Percentiles rank a stretch among this genome's conserved stretches.
These are phyloP conservation scores for Callospermophilus lateralis DNA, from an alignment of 2,113 vertebrate genomes.

Conservation along the genomic window DNA sequence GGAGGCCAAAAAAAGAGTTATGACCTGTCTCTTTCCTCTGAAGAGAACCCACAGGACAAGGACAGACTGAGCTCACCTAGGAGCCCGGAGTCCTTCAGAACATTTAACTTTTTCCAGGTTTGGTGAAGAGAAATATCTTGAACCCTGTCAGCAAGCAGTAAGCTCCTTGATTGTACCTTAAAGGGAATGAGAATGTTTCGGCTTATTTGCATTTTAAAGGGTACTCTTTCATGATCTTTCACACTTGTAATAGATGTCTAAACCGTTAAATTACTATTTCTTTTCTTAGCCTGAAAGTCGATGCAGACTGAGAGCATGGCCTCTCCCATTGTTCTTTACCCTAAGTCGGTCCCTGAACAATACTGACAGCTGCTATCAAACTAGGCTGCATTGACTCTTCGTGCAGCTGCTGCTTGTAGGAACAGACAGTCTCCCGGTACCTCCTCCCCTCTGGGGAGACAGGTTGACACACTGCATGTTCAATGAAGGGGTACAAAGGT, in stretches of 20 bases:
- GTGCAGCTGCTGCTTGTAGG: slow-evolving; percentile 89
- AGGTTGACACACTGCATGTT: slow-evolving; percentile 88
- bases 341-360: slow-evolving; percentile 93
- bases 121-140: slow-evolving; percentile 63
- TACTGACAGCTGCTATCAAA: slow-evolving; percentile 97
- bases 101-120: slow-evolving; percentile 62
- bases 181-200: slow-evolving; percentile 77
- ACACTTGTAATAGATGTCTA: slow-evolving; percentile 88
- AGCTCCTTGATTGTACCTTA: slow-evolving; percentile 73
- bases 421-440: slow-evolving; percentile 87
- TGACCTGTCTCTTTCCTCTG: neutral
- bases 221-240: slow-evolving; percentile 86
- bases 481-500: slow-evolving; percentile 88
- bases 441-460: slow-evolving; percentile 88
- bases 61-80: slow-evolving; percentile 12
- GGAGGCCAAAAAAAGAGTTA: neutral
- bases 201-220: slow-evolving; percentile 86
- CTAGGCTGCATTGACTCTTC: slow-evolving; percentile 85
- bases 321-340: slow-evolving; percentile 88
- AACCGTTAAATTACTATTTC: slow-evolving; percentile 89
- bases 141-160: slow-evolving; percentile 7
- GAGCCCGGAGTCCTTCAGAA: slow-evolving; percentile 54
- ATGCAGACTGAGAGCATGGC: slow-evolving; percentile 86
- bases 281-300: slow-evolving; percentile 89
- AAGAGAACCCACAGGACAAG: neutral